A percentile compares a stretch with the other conserved stretches of the same genome.
These are phyloP conservation scores for Ictalurus punctatus DNA, from an alignment of 2,113 vertebrate genomes.

Conservation along the genomic window DNA sequence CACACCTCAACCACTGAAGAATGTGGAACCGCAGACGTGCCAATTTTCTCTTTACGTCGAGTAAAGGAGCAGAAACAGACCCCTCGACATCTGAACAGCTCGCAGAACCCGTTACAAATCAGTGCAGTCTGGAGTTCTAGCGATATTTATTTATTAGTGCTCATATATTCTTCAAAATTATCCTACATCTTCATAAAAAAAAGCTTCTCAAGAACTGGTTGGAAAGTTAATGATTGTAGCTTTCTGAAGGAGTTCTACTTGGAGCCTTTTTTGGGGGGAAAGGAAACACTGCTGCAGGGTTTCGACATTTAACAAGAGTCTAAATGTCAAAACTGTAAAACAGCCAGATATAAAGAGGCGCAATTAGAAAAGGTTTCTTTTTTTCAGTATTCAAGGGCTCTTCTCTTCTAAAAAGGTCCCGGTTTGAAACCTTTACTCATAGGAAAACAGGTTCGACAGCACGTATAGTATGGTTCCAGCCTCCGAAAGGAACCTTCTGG, in stretches of 20 bases:
- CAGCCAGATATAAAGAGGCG: neutral
- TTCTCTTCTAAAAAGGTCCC: neutral
- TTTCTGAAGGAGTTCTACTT: neutral
- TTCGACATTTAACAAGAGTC: neutral
- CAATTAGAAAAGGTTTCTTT: neutral
- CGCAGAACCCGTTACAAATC: neutral
- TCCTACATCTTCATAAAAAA: neutral
- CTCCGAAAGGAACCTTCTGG: neutral
- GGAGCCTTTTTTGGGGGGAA: neutral
- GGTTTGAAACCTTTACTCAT: neutral
- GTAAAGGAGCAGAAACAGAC: neutral
- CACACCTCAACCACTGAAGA: slow-evolving; percentile 36
- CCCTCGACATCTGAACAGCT: neutral
- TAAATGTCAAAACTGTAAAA: neutral
- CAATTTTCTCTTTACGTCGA: neutral
- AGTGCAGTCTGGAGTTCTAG: neutral
- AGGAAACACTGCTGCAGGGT: neutral
- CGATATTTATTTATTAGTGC: neutral
- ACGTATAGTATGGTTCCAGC: neutral
- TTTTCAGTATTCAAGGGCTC: neutral
- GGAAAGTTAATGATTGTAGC: neutral
- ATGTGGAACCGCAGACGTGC: neutral
- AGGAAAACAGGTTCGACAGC: neutral
- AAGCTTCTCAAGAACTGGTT: neutral
- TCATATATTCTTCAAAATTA: neutral